Evolutionary conservation across 2,888 invertebrate genomes (phyloP), one percentile per base, ranked within the genome.

Genomic region (Eulithis prunata): DNA sequence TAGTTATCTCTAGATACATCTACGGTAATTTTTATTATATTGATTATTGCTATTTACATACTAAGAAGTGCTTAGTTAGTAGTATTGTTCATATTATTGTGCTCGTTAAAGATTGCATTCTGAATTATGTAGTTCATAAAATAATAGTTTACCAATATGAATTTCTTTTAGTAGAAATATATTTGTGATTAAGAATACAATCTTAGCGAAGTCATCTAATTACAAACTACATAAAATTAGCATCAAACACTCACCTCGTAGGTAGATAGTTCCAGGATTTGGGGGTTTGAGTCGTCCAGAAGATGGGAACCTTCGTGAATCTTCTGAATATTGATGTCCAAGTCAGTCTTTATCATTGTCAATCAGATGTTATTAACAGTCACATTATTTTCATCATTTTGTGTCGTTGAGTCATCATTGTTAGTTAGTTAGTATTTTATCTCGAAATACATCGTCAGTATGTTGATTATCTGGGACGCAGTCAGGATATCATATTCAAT

Each of bases 221-320:
- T 76, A 72, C 71, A 73, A 69, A 68, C 71, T 77, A 77, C 75
- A 74, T 69, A 78, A 61, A 69, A 69, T 68, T 69, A 71, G 67
- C 70, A 69, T 75, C 76, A 77, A 78, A 77, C 71, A 91, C 91
- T 91, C 90, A 91, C 91, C 91, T 86, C 80, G 72, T 67, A 73
- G 83, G 79, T 75, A 78, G 77, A 83, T 85, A 86, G 82, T 74
- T 76, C 83, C 87, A 80, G 88, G 88, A 85, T 78, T 69, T 83
- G 83, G 82, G 87, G 76, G 78, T 83, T 87, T 83, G 84, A 82
- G 81, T 78, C 84, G 76, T 83, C 85, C 82, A 75, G 73, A 78
- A 73, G 75, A 76, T 68, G 80, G 83, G 76, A 71, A 73, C 76
- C 84, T 85, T 85, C 83, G 74, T 81, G 82, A 79, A 71, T 76